Evolutionary conservation across 2,113 vertebrate species (phyloP), one percentile per base, ranked within the genome.

Genomic region (Vulpes vulpes): DNA sequence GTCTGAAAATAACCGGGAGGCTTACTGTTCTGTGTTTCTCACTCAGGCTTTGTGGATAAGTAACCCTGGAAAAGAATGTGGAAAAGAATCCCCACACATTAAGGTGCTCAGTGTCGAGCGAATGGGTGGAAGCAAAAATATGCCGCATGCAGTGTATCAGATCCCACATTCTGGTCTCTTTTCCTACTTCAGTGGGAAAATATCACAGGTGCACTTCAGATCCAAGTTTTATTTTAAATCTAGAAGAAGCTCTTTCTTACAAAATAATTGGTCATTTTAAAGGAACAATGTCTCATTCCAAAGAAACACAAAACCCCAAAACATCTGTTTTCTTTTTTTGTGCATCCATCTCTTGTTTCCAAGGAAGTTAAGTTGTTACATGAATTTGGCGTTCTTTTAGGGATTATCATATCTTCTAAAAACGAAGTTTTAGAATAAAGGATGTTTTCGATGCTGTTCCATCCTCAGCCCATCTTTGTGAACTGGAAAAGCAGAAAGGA

Each of bases 111-210:
- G 43, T 10, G 32, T 55, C 32, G 32, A 12, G 2, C 3, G 22
- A 23, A 1, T 0, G 3, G 55, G 73, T 0, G 7, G 71, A 6
- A 32, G 62, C 19, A 19, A 27, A 55, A 20, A 49, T 2, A 0
- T 4, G 3, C 15, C 1, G 0, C 0, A 2, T 5, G 0, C 2
- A 12, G 49, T 19, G 71, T 49, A 14, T 11, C 19, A 7, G 76
- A 7, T 11, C 4, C 3, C 11, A 35, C 19, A 14, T 15, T 49
- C 51, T 67, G 19, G 2, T 7, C 49, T 88, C 71, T 84, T 59
- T 4, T 30, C 8, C 4, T 11, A 0, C 15, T 67, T 88, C 73
- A 10, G 10, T 12, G 59, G 64, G 64, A 11, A 73, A 73, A 19
- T 1, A 10, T n/a, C 3, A 3, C 32, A 12, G 59, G 20, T 87